A percentile compares a stretch with the other conserved stretches of the same genome.
These are phyloP conservation scores for Popillia japonica DNA, from an alignment of 1,140 invertebrate species.

Conservation along the genomic window DNA sequence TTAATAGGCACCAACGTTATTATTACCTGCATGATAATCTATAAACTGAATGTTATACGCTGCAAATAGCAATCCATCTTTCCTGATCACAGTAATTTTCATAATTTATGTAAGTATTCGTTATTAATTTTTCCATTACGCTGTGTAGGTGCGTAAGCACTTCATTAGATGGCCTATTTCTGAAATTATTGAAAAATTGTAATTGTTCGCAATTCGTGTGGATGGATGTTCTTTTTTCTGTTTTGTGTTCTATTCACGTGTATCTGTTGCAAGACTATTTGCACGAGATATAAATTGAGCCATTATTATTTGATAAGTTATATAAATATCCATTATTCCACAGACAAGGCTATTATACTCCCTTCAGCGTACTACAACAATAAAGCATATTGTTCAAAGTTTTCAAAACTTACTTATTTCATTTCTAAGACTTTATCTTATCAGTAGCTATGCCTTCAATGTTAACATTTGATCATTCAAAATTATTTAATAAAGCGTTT, in stretches of 20 bases:
- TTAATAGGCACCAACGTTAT: constrained; percentile 55
- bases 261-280: background rate
- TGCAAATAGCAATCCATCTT: constrained; percentile 45
- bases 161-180: constrained; percentile 38
- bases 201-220: constrained; percentile 5
- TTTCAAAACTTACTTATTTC: too few relatives aligned
- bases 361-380: too few relatives aligned
- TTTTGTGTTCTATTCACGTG: background rate
- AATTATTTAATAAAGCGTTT: too few relatives aligned
- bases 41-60: constrained; percentile 49
- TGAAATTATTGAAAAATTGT: constrained; percentile 15
- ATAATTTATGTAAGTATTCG: constrained; percentile 41
- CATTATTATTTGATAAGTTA: background rate
- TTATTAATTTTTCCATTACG: constrained; percentile 32
- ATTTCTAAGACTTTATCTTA: too few relatives aligned
- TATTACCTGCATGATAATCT: constrained; percentile 56
- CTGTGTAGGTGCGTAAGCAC: constrained; percentile 34
- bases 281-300: background rate
- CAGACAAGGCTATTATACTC: too few relatives aligned
- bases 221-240: constrained; percentile 2
- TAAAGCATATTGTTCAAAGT: too few relatives aligned
- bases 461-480: too few relatives aligned
- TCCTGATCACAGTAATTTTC: constrained; percentile 41
- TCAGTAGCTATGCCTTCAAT: too few relatives aligned
- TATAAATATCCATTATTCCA: too few relatives aligned